Evolutionary conservation across 2,888 invertebrate species (phyloP), one percentile per base, ranked within the genome.

Genomic region (Diogma glabrata): DNA sequence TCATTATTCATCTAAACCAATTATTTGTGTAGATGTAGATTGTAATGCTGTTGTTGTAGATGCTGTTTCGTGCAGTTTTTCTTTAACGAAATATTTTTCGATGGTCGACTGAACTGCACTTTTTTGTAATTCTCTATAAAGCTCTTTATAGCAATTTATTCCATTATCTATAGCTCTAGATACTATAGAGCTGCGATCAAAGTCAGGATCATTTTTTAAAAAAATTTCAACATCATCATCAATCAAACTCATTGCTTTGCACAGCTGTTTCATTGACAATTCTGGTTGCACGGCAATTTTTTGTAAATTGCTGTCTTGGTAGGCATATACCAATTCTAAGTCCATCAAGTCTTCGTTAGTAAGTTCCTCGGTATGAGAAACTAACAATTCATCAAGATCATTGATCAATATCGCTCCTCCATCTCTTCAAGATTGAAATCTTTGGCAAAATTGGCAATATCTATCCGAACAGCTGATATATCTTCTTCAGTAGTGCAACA

Each of bases 401-500:
- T 38, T 20, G 19, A 17, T n/a, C n/a, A n/a, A n/a, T n/a, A n/a
- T n/a, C n/a, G n/a, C n/a, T n/a, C 38, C 20, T 38, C 38, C 38
- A 38, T 38, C 20, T 20, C 38, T 38, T 19, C 19, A 12, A 38
- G n/a, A n/a, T n/a, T n/a, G n/a, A n/a, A n/a, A n/a, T n/a, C n/a
- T n/a, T 43, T 49, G 49, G 52, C 54, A 53, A 55, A 57, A 51
- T 54, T 52, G 51, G 54, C 46, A 51, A 55, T 55, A 52, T 57
- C 56, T 50, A 52, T 54, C 52, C 51, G 24, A 55, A 53, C 52
- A 51, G 40, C 50, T 53, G 52, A 51, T 53, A 48, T 50, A 51
- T 22, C 51, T 47, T 52, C 52, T 46, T 50, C 51, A 49, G 52
- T 48, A 9, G n/a, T n/a, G n/a, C n/a, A n/a, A n/a, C n/a, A n/a